These are phyloP conservation scores for Oligia latruncula DNA, from an alignment of 2,888 invertebrate species.

Conservation along the genomic window DNA sequence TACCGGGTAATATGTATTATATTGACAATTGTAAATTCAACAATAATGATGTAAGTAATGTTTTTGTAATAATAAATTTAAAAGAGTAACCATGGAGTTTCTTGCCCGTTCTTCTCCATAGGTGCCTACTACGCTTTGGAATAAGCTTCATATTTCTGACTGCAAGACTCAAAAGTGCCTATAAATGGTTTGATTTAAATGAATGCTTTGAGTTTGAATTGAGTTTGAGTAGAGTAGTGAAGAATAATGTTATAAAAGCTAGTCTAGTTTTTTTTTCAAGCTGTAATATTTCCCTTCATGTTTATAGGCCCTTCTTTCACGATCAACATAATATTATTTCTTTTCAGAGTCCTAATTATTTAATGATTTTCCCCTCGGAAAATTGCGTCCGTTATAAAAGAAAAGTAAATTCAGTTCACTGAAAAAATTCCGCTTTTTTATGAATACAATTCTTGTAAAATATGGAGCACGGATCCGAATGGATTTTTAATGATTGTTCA, in stretches of 20 bases:
- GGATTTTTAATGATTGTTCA: slow-evolving; percentile 39
- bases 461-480: slow-evolving; percentile 19
- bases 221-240: not conserved
- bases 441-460: slow-evolving; percentile 28
- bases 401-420: slow-evolving; percentile 10
- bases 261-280: not conserved
- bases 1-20: too few species aligned
- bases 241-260: not conserved
- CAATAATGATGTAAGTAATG: not conserved
- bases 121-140: not conserved
- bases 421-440: slow-evolving; percentile 9
- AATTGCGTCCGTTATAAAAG: not conserved
- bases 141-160: not conserved
- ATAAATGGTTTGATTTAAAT: not conserved
- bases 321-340: not conserved
- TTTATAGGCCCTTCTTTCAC: not conserved
- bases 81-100: too few species aligned
- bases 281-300: too few species aligned
- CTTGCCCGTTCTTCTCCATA: not conserved
- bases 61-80: too few species aligned
- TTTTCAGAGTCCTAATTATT: slow-evolving; percentile 14
- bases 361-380: slow-evolving; percentile 13
- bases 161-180: not conserved
- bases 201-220: not conserved
- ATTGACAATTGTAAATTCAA: not conserved